phyloP scores from a whole-genome alignment of 2,113 vertebrate species.

The Phalacrocorax brasilianus region DNA sequence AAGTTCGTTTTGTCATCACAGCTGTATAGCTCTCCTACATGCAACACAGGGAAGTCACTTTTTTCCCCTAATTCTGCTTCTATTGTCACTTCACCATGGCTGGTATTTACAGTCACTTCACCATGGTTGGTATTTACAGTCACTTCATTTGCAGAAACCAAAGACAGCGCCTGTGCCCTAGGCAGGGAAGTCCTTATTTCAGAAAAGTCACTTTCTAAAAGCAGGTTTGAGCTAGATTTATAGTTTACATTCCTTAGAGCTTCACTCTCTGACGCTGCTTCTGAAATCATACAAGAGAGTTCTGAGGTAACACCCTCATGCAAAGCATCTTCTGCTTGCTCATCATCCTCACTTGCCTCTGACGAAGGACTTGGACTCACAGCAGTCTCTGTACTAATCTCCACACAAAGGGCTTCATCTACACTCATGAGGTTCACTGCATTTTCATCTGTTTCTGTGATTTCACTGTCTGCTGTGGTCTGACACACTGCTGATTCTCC shows the following conservation, averaged over 20 bases:
- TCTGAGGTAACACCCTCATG: neutral
- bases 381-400: neutral
- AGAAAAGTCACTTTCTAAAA: constrained; percentile 4
- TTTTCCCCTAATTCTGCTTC: neutral
- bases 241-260: neutral
- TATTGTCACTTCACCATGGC: neutral
- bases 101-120: neutral
- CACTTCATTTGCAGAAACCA: neutral
- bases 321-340: neutral
- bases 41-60: neutral
- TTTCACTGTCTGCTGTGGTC: neutral
- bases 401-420: neutral
- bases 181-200: neutral
- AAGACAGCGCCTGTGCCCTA: neutral
- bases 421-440: neutral
- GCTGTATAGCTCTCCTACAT: neutral
- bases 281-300: neutral
- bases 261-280: neutral
- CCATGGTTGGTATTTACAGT: neutral
- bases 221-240: neutral
- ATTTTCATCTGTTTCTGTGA: neutral
- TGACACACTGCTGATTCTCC: neutral
- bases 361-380: neutral
- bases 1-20: neutral
- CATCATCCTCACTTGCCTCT: neutral